Conservation (phyloP, 37 sponge, comb jelly and placozoan genomes). For the Lycopodina hypogea region DNA sequence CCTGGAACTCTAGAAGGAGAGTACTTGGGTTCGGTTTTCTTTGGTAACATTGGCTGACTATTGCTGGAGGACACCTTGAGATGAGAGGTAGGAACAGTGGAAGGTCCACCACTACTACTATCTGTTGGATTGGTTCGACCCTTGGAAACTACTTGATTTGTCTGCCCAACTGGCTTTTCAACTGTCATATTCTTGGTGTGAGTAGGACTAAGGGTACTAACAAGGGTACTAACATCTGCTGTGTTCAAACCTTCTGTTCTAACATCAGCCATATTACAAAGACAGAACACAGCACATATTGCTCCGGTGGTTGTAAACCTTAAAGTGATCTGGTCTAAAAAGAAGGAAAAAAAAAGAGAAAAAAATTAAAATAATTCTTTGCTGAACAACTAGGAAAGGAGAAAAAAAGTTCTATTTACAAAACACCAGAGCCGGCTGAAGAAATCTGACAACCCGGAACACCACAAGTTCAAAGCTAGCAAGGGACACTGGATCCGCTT, state of each 20-base stretch:
- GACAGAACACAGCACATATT: neutral
- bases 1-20: neutral
- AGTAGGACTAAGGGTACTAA: neutral
- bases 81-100: neutral
- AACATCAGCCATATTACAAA: slow-evolving; percentile 25
- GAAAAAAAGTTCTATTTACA: neutral
- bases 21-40: slow-evolving; percentile 24
- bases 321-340: neutral
- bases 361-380: neutral
- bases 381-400: neutral
- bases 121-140: neutral
- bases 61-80: slow-evolving; percentile 3
- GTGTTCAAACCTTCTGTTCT: slow-evolving; percentile 2
- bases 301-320: too few species aligned
- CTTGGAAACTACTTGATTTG: slow-evolving; percentile 1
- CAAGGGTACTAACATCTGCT: neutral
- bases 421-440: neutral
- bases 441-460: neutral
- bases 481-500: neutral
- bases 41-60: slow-evolving; percentile 9
- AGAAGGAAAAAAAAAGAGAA: neutral
- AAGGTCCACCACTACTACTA: neutral
- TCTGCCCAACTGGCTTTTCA: neutral
- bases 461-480: neutral
- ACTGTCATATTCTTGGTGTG: slow-evolving; percentile 15